Base-by-base conservation (phyloP, 2,113 vertebrate genomes). In the Azemiops feae region DNA sequence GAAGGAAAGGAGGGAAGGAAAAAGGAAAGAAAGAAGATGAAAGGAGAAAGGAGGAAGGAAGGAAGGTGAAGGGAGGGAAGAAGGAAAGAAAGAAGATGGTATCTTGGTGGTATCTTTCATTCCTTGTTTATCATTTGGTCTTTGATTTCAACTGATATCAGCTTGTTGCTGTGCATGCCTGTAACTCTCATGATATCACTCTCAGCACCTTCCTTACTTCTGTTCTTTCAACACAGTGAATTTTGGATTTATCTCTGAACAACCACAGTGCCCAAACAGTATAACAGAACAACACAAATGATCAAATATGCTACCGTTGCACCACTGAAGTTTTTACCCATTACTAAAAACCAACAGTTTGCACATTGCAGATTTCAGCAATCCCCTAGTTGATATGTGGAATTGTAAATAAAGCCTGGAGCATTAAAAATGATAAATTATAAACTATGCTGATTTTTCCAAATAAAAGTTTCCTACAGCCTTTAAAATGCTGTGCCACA, bases 351-450 rank as follows among this genome's bases (percentile, higher is more conserved):
- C 54, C 54, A 90, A 93, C 88, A 93, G 53, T 93, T 87, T 93
- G 86, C 74, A 58, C 27, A 25, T 7, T 88, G 43, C 11, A 54
- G 85, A 94, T 93, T 18, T 94, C 90, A 43, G 60, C 55, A 16
- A 47, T 43, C 22, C 55, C 55, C 0, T 0, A 11, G 43, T 53
- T 81, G 93, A 90, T 12, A 43, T 0, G 34, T 0, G 0, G 6
- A 85, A 69, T n/a, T 0, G 0, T 45, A 30, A 93, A 92, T 64
- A 89, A 91, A 69, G 43, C 0, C 2, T 23, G 64, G 87, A 22
- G 90, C 55, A 86, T 52, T 90, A 92, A 23, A 85, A 89, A 89
- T 89, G 54, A 94, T 91, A 93, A 94, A 94, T 90, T 34, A 93
- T 85, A 90, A 90, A 47, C 39, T 64, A 53, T 7, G 85, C 69